Base-by-base conservation (phyloP, 2,888 invertebrate species). In the Sarcophaga caerulescens region DNA sequence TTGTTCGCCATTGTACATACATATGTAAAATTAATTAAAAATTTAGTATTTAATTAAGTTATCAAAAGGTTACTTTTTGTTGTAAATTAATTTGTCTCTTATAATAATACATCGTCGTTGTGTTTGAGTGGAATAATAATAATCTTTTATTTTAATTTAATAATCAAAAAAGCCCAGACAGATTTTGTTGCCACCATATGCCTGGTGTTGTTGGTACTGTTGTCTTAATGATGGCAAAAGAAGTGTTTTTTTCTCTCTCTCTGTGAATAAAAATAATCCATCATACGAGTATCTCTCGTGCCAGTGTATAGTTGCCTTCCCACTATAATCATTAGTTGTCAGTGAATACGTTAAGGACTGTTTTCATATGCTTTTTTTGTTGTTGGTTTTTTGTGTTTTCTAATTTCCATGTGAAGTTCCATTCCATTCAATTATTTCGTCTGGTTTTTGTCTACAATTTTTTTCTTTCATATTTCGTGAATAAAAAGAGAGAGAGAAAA, bases 391-490 rank as follows among this genome's bases (percentile, higher is more conserved):
- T n/a, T n/a, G n/a, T n/a, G 17, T 52, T 80, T 19, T 74, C 35
- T 60, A 73, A 79, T 71, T 71, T 45, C 25, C 25, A 23, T 73
- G 6, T 66, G 65, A 73, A 66, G 23, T 25, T 52, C 12, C 35
- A 73, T 25, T 52, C 60, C 66, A 59, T 47, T 66, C 57, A 80
- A 80, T 69, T 69, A 62, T 35, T 62, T 62, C 10, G 60, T 81
- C 44, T 74, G 74, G 21, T 69, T 69, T 71, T 81, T 63, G 52
- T 52, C 52, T 52, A 52, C 17, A 14, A 4, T 52, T 52, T 52
- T 52, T 52, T 52, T 52, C 52, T 52, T 52, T 52, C 17, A 52
- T 52, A 14, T 17, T 10, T 10, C 35, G 8, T 35, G 8, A 35
- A 35, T 35, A 35, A 35, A 35, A 0, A 35, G 35, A 35, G 2